Conservation (phyloP, 1,140 invertebrate species). For the Leptopilina clavipes region DNA sequence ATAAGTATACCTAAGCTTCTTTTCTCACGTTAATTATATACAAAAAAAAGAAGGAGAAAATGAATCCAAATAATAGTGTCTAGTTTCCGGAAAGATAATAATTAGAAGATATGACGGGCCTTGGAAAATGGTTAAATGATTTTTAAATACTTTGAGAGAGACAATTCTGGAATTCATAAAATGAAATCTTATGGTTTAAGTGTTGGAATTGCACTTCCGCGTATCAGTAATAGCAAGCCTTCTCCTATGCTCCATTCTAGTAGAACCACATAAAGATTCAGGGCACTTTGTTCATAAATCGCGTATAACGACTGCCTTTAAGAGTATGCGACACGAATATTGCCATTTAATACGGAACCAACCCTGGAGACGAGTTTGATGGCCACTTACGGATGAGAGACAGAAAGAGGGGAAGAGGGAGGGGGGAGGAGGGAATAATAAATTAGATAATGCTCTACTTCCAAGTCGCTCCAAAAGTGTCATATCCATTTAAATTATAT, state of each 20-base stretch:
- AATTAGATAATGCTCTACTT: constrained; percentile 1
- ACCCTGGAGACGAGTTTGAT: background rate
- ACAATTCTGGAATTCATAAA: constrained; percentile 6
- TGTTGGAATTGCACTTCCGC: constrained; percentile 10
- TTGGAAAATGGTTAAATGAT: constrained; percentile 16
- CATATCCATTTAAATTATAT: constrained; percentile 10
- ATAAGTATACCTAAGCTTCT: background rate
- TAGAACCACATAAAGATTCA: constrained; percentile 63
- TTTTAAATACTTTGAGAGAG: background rate
- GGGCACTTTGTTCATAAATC: constrained; percentile 61
- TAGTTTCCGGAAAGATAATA: constrained; percentile 6
- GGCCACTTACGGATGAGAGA: background rate
- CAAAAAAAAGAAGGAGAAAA: background rate
- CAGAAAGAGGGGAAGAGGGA: background rate
- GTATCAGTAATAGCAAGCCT: background rate
- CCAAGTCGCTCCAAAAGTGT: constrained; percentile 1
- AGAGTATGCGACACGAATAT: constrained; percentile 57
- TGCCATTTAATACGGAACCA: constrained; percentile 58
- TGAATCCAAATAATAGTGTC: constrained; percentile 9
- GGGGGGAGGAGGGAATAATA: constrained; percentile 19
- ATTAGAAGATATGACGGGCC: background rate
- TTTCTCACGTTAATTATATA: background rate
- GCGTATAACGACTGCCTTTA: constrained; percentile 60
- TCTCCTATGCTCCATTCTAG: constrained; percentile 42
- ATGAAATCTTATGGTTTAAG: constrained; percentile 12